Percentiles rank a stretch among this genome's conserved stretches.
These are phyloP conservation scores for Eucera pruinosa DNA, from an alignment of 2,888 invertebrate species.

Conservation along the genomic window DNA sequence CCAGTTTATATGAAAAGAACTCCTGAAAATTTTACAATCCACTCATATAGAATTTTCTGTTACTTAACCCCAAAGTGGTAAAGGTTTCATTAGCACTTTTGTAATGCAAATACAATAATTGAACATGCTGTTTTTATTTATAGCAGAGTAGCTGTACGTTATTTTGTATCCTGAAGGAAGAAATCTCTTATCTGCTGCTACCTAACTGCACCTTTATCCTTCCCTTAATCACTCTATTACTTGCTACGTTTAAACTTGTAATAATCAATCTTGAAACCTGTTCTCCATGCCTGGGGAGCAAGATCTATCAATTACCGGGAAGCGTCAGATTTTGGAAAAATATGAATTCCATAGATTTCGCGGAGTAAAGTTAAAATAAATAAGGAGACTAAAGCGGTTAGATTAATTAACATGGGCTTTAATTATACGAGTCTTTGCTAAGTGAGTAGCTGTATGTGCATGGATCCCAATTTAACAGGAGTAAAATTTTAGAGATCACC, in stretches of 20 bases:
- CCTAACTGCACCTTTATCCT: conserved; percentile 3
- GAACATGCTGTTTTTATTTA: neutral
- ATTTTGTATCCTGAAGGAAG: neutral
- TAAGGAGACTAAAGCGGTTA: neutral
- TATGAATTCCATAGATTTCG: conserved; percentile 5
- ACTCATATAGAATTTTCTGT: too few relatives aligned
- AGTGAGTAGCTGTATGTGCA: neutral
- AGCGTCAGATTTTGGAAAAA: conserved; percentile 1
- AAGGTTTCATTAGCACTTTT: neutral
- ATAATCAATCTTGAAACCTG: conserved; percentile 26
- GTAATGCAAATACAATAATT: neutral
- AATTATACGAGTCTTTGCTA: neutral
- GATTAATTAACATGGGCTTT: conserved; percentile 7
- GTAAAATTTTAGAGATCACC: neutral
- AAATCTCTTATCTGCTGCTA: conserved; percentile 18
- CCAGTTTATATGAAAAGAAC: neutral
- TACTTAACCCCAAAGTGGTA: neutral
- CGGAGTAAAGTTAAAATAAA: neutral
- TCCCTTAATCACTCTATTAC: conserved; percentile 16
- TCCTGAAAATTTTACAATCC: neutral
- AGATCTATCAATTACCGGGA: conserved; percentile 10
- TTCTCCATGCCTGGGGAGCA: conserved; percentile 4
- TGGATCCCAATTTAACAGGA: neutral
- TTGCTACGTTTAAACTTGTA: conserved; percentile 3
- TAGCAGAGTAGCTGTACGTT: neutral